phyloP scores from a whole-genome alignment of 2,113 vertebrate genomes.

The Crocuta crocuta region DNA sequence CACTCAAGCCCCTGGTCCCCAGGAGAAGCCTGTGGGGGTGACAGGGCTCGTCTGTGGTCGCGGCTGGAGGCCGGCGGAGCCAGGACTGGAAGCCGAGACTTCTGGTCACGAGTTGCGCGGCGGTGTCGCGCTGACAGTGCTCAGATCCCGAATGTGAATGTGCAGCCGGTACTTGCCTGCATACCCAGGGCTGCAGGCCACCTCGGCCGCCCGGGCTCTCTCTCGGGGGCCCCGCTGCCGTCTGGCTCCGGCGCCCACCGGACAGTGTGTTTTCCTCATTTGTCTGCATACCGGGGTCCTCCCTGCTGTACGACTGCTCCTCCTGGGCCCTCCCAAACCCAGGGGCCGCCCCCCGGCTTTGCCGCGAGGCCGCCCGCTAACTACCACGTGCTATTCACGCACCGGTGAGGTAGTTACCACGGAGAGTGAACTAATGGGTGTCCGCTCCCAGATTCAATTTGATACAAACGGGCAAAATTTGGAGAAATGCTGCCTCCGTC shows the following conservation, averaged over 20 bases:
- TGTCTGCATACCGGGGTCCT: too few relatives aligned
- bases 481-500: neutral
- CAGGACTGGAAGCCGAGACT: fast-evolving
- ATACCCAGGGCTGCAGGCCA: fast-evolving
- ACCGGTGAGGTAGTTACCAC: fast-evolving
- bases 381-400: fast-evolving
- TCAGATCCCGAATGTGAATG: neutral
- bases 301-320: fast-evolving
- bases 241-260: fast-evolving
- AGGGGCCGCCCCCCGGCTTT: neutral
- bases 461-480: neutral
- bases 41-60: neutral
- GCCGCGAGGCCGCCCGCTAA: neutral
- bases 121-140: fast-evolving
- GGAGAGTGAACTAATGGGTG: fast-evolving
- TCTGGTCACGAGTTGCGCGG: neutral
- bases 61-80: too few relatives aligned
- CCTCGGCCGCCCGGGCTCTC: fast-evolving
- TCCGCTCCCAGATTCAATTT: too few relatives aligned
- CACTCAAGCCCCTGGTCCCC: neutral
- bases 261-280: fast-evolving
- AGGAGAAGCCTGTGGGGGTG: too few relatives aligned
- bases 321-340: too few relatives aligned
- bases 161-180: fast-evolving
- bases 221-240: too few relatives aligned